Evolutionary conservation across 1,140 invertebrate genomes (phyloP).

Genomic region (Zophobas atratus): DNA sequence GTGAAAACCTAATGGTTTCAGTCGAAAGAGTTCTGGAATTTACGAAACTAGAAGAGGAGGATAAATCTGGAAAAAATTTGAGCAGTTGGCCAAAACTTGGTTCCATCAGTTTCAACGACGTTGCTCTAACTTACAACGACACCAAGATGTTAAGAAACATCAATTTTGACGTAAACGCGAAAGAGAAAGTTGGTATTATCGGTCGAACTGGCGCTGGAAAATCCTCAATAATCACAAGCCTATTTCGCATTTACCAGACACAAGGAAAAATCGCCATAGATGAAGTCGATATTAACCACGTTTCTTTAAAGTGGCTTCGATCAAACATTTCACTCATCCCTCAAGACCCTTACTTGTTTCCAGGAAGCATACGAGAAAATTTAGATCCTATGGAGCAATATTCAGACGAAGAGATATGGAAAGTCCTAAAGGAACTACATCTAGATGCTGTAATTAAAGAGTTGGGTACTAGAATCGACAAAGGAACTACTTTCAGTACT

Average conservation of each 20-base stretch:
- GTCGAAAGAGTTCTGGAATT: conserved; percentile 75
- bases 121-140: conserved; percentile 80
- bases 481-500: conserved; percentile 82
- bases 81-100: conserved; percentile 52
- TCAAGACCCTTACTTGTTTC: conserved; percentile 75
- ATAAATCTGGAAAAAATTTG: conserved; percentile 11
- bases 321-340: conserved; percentile 78
- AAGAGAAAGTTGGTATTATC: conserved; percentile 71
- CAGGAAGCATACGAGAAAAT: conserved; percentile 72
- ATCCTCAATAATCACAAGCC: conserved; percentile 81
- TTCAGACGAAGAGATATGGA: conserved; percentile 68
- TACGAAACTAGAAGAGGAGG: conserved; percentile 7
- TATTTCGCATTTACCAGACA: conserved; percentile 79
- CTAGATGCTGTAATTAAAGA: conserved; percentile 56
- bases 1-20: conserved; percentile 84
- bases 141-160: conserved; percentile 78
- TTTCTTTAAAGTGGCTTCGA: conserved; percentile 75
- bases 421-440: conserved; percentile 64
- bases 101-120: conserved; percentile 70
- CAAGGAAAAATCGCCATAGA: conserved; percentile 78
- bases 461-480: conserved; percentile 71
- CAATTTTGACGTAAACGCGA: conserved; percentile 73
- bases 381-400: conserved; percentile 72
- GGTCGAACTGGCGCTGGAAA: conserved; percentile 75
- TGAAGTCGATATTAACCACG: conserved; percentile 72